A percentile compares a stretch with the other conserved stretches of the same genome.
These are phyloP conservation scores for Dryobotodes eremita DNA, from an alignment of 2,888 invertebrate genomes.

Conservation along the genomic window DNA sequence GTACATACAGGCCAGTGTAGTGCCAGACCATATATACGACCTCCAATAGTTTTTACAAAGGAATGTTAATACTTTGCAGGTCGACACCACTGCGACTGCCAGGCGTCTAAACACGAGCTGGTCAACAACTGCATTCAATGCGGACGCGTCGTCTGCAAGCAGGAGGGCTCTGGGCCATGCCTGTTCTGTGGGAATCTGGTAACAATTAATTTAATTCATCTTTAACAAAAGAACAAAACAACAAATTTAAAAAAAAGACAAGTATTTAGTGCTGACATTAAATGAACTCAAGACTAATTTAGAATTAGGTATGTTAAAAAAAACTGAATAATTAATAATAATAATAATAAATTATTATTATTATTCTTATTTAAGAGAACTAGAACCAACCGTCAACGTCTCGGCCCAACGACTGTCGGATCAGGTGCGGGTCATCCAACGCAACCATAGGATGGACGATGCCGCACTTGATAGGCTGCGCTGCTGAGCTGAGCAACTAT, in stretches of 20 bases:
- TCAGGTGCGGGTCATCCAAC: too few species aligned
- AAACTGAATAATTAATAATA: too few species aligned
- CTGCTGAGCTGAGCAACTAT: too few species aligned
- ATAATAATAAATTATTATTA: too few species aligned
- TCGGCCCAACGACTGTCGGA: too few species aligned
- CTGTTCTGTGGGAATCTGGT: slow-evolving; percentile 97
- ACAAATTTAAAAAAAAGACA: not conserved
- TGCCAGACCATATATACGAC: too few species aligned
- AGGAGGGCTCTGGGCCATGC: slow-evolving; percentile 99
- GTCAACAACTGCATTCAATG: slow-evolving; percentile 98
- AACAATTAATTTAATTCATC: not conserved
- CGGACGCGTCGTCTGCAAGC: slow-evolving; percentile 98
- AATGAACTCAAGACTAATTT: not conserved
- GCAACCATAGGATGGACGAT: too few species aligned
- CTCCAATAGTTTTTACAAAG: too few species aligned
- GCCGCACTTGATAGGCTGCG: too few species aligned
- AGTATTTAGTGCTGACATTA: not conserved
- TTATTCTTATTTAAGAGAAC: too few species aligned
- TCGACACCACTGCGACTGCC: slow-evolving; percentile 97
- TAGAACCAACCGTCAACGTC: too few species aligned
- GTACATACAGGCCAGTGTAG: too few species aligned
- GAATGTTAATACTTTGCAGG: slow-evolving; percentile 88
- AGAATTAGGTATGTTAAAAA: not conserved
- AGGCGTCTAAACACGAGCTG: slow-evolving; percentile 96
- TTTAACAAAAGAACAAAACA: not conserved